Evolutionary conservation across 2,797 vertebrate species (phyloP).

Genomic region (Mormyrops boulengeri): DNA sequence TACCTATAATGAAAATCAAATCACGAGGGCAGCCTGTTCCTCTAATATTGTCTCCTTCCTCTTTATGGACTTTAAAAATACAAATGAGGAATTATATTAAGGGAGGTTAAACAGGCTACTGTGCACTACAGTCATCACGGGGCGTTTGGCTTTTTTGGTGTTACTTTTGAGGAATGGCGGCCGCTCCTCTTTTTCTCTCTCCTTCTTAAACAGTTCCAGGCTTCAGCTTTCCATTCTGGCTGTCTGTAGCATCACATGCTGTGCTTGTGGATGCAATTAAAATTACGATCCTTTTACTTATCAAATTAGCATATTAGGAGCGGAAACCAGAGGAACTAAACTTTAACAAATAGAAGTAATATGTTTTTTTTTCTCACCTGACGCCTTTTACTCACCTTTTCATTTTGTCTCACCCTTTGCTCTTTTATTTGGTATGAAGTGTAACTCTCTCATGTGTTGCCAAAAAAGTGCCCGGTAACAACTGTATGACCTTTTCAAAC

Average conservation of each 20-base stretch:
- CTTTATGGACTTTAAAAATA: background rate
- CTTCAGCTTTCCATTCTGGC: background rate
- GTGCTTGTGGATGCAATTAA: background rate
- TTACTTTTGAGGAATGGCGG: background rate
- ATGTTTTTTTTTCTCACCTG: background rate
- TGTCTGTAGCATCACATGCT: background rate
- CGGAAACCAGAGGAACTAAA: background rate
- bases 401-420: background rate
- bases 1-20: background rate
- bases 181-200: background rate
- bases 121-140: background rate
- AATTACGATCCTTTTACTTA: background rate
- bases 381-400: background rate
- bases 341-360: background rate
- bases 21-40: background rate
- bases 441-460: background rate
- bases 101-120: background rate
- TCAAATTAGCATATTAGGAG: background rate
- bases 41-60: background rate
- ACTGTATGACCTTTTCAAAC: background rate
- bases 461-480: background rate
- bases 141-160: background rate
- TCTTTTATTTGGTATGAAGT: background rate
- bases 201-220: background rate
- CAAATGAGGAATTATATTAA: background rate